Percentiles rank a stretch among this genome's conserved stretches.
Evolutionary conservation across 2,888 invertebrate genomes (phyloP).

Genomic region (Chymomyza fuscimana): DNA sequence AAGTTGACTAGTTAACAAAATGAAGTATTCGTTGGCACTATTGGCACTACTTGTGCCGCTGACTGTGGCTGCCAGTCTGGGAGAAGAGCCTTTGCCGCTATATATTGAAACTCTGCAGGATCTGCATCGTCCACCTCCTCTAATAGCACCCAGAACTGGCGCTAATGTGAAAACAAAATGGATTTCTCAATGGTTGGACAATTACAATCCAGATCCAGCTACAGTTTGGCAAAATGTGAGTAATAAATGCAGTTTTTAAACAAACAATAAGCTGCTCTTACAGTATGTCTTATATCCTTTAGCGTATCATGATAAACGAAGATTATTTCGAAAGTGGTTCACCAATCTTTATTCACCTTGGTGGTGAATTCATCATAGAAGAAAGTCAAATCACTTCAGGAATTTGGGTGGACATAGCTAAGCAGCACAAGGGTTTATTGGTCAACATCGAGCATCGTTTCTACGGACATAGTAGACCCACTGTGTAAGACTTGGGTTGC

Average conservation of each 20-base stretch:
- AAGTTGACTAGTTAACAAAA: constrained; percentile 38
- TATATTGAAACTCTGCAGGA: constrained; percentile 35
- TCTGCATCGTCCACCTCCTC: constrained; percentile 45
- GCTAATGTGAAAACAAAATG: constrained; percentile 68
- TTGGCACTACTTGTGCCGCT: constrained; percentile 37
- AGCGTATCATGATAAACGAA: constrained; percentile 80
- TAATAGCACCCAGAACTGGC: constrained; percentile 6
- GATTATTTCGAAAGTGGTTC: constrained; percentile 78
- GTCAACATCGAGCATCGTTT: constrained; percentile 89
- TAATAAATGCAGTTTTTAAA: constrained; percentile 27
- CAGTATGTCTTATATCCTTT: constrained; percentile 4
- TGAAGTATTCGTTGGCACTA: constrained; percentile 38
- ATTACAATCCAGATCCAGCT: constrained; percentile 81
- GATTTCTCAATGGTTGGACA: constrained; percentile 81
- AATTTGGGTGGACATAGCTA: constrained; percentile 82
- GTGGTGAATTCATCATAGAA: constrained; percentile 85
- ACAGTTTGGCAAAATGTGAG: constrained; percentile 81
- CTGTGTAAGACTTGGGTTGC: constrained; percentile 81
- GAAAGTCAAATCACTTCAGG: constrained; percentile 82
- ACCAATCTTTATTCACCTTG: constrained; percentile 84
- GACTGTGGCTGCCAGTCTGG: constrained; percentile 30
- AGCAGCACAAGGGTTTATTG: constrained; percentile 82
- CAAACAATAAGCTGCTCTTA: no score
- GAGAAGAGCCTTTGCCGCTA: constrained; percentile 25
- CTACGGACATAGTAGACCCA: constrained; percentile 87